Base-by-base conservation (phyloP, 2,113 vertebrate genomes). In the Python bivittatus region DNA sequence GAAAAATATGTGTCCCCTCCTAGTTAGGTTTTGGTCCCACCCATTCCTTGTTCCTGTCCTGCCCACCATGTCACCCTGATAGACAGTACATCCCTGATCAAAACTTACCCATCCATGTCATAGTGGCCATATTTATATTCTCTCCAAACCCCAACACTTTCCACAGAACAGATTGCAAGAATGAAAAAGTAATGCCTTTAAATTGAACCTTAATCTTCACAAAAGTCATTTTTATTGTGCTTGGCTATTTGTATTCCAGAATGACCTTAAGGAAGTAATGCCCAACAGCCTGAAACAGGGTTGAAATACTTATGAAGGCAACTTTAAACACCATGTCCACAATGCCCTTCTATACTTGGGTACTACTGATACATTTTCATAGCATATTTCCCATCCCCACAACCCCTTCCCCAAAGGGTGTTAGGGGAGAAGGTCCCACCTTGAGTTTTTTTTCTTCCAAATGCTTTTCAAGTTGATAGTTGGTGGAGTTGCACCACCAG, bases 401-500 rank as follows among this genome's bases (percentile, higher is more conserved):
- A 89, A 87, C 79, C 61, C 25, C 85, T 88, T 86, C 86, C 22
- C 85, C 11, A 86, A 60, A 42, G 60, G 92, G 86, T 33, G 84
- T 91, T 0, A 0, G 61, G 58, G 84, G n/a, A 91, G 79, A 91
- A 84, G 83, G 56, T 84, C 58, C 64, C 84, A 48, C 88, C 2
- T 0, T 85, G 92, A 1, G 60, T 92, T 92, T 48, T 85, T 93
- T 85, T 93, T 92, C 64, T 93, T 88, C 94, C 91, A 90, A 91
- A 93, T 89, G 12, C 91, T 94, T 95, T 96, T 90, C 86, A 93
- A 91, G 56, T 88, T 83, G 85, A 56, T 93, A 57, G 79, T 87
- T 79, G 89, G 12, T 95, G 94, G 94, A 91, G 95, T 95, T 95
- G 84, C 88, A 95, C 94, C 68, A 95, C 42, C 86, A 93, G 33